Conservation (phyloP, 64 coral and sea anemone genomes). For the Porites australiensis region DNA sequence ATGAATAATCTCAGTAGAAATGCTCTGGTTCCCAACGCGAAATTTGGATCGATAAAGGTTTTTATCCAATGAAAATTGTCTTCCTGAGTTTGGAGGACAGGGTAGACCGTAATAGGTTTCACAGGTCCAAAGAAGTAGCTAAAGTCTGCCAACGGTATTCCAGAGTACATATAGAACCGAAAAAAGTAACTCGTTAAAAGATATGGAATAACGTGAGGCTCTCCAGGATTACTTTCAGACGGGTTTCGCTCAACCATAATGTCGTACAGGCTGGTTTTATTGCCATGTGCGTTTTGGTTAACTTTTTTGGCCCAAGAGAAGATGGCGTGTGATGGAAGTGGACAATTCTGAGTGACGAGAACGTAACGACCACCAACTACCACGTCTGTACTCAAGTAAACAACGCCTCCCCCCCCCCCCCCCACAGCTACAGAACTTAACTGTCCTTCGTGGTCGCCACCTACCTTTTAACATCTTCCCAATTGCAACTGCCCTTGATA, state of each 20-base stretch:
- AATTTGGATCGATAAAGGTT: slow-evolving; percentile 78
- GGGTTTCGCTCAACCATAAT: slow-evolving; percentile 42
- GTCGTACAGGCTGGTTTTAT: slow-evolving; percentile 58
- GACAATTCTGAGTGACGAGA: background rate
- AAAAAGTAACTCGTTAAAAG: slow-evolving; percentile 52
- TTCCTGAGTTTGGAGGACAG: slow-evolving; percentile 82
- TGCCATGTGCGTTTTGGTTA: slow-evolving; percentile 24
- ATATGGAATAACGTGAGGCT: background rate
- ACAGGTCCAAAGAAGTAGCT: slow-evolving; percentile 32
- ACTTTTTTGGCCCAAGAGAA: slow-evolving; percentile 17
- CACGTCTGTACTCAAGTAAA: background rate
- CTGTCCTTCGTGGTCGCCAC: slow-evolving; percentile 66
- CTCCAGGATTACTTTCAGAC: background rate
- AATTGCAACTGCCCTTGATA: slow-evolving; percentile 13
- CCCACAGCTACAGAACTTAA: slow-evolving; percentile 61
- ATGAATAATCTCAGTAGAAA: no score
- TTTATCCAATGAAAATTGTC: slow-evolving; percentile 88
- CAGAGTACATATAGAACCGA: slow-evolving; percentile 21
- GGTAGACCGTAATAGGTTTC: slow-evolving; percentile 6
- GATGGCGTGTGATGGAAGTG: slow-evolving; percentile 31
- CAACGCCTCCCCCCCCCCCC: slow-evolving; percentile 43
- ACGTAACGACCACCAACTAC: slow-evolving; percentile 7
- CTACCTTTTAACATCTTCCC: slow-evolving; percentile 9
- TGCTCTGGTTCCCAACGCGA: no score
- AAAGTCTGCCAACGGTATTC: slow-evolving; percentile 22